A percentile compares a stretch with the other conserved stretches of the same genome.
Conservation (phyloP, 2,888 invertebrate species). For the Temnothorax ravouxi region DNA sequence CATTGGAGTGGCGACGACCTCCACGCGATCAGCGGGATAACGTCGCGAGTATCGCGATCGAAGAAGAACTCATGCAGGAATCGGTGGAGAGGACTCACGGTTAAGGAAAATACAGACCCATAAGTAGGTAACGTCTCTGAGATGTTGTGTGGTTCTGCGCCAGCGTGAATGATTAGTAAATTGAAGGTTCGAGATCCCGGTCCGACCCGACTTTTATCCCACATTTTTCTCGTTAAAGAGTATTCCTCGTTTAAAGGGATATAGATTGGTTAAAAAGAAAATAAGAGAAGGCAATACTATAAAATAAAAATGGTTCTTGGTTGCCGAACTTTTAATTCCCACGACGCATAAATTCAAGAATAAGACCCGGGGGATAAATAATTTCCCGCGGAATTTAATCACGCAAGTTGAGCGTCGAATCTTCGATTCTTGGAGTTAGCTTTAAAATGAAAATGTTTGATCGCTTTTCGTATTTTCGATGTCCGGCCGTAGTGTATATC, state of each 20-base stretch:
- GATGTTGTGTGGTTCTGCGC: too few relatives aligned
- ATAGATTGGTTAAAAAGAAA: too few relatives aligned
- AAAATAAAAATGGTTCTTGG: background rate
- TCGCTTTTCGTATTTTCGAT: conserved; percentile 17
- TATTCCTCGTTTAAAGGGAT: too few relatives aligned
- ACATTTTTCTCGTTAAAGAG: too few relatives aligned
- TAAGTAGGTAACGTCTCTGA: too few relatives aligned
- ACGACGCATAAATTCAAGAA: background rate
- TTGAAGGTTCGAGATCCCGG: too few relatives aligned
- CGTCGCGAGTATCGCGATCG: conserved; percentile 8
- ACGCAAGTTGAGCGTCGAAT: conserved; percentile 9
- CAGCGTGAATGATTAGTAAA: too few relatives aligned
- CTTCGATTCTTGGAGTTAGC: background rate
- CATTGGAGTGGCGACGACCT: too few relatives aligned
- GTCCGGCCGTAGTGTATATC: conserved; percentile 18
- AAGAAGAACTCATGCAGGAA: background rate
- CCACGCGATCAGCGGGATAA: background rate
- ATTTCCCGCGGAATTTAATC: conserved; percentile 3
- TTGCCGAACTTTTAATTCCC: background rate
- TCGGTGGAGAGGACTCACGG: conserved; percentile 38
- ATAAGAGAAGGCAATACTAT: background rate
- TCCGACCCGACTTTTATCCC: too few relatives aligned
- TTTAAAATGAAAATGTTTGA: conserved; percentile 32
- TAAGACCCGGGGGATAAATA: background rate
- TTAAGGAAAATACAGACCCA: conserved; percentile 68